These are phyloP conservation scores for Petrocephalus zakoni DNA, from an alignment of 2,113 vertebrate species.

Conservation along the genomic window DNA sequence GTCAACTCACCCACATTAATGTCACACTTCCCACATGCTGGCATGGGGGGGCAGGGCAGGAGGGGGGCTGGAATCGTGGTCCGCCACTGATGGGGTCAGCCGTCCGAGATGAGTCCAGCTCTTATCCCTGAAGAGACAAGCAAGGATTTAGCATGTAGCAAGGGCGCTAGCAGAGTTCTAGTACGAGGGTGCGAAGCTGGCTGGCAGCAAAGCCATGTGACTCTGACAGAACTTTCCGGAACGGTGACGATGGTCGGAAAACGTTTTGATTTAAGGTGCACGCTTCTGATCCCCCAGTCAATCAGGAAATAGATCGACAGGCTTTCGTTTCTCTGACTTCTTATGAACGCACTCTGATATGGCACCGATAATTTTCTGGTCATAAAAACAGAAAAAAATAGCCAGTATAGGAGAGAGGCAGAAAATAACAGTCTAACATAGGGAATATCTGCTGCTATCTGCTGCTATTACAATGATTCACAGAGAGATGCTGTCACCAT, in stretches of 20 bases:
- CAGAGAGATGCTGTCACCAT: neutral
- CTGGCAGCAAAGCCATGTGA: neutral
- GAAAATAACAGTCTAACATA: neutral
- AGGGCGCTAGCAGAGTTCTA: neutral
- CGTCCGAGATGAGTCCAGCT: neutral
- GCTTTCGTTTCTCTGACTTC: neutral
- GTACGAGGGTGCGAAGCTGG: neutral
- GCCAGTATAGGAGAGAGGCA: neutral
- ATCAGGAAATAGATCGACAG: neutral
- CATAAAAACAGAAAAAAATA: neutral
- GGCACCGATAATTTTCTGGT: neutral
- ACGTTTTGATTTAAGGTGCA: neutral
- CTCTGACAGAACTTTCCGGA: neutral
- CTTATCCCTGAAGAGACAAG: neutral
- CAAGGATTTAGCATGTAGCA: neutral
- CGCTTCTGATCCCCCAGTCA: neutral
- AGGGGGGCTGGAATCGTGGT: neutral
- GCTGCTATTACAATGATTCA: neutral
- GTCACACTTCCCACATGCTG: slow-evolving; percentile 1
- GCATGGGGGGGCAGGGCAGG: neutral
- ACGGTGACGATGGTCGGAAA: neutral
- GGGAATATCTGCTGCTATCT: neutral
- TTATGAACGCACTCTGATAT: neutral
- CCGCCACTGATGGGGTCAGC: neutral
- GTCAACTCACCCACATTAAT: slow-evolving; percentile 23